These are phyloP conservation scores for Podarcis siculus DNA, from an alignment of 2,797 vertebrate genomes.

Conservation along the genomic window DNA sequence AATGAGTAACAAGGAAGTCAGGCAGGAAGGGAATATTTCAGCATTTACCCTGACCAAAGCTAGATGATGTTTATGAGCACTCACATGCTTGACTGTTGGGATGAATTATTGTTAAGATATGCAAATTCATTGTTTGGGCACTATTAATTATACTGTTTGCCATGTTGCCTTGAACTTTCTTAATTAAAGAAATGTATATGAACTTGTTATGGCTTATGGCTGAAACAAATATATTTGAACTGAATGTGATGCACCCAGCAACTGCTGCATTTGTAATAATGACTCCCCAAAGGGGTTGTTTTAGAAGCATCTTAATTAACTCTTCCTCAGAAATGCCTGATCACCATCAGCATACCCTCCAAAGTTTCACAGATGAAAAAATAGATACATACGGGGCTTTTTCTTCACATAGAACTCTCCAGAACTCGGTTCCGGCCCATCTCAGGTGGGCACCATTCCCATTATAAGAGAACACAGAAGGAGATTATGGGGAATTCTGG, in stretches of 20 bases:
- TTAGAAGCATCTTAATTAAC: slow-evolving; percentile 3
- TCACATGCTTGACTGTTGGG: not conserved
- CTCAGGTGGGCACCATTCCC: too few species aligned
- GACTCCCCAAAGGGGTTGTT: not conserved
- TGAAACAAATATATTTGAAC: slow-evolving; percentile 2
- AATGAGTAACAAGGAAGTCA: not conserved
- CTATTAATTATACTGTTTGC: not conserved
- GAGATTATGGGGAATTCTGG: too few species aligned
- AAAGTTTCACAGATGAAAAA: not conserved
- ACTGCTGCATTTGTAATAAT: slow-evolving; percentile 3
- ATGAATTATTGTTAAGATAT: slow-evolving; percentile 6
- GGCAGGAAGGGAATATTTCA: not conserved
- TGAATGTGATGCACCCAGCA: not conserved
- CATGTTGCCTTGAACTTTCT: not conserved
- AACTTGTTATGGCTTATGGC: slow-evolving; percentile 8
- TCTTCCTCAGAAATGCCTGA: not conserved
- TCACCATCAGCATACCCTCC: not conserved
- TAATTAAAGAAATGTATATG: slow-evolving; percentile 7
- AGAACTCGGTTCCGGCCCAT: too few species aligned
- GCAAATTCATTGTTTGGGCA: not conserved
- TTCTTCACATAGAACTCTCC: too few species aligned
- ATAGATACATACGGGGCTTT: too few species aligned
- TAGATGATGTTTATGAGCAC: not conserved
- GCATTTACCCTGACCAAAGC: not conserved
- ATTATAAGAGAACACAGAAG: too few species aligned